Evolutionary conservation across 2,888 invertebrate genomes (phyloP), one percentile per base, ranked within the genome.

Genomic region (Cephus pulcher): DNA sequence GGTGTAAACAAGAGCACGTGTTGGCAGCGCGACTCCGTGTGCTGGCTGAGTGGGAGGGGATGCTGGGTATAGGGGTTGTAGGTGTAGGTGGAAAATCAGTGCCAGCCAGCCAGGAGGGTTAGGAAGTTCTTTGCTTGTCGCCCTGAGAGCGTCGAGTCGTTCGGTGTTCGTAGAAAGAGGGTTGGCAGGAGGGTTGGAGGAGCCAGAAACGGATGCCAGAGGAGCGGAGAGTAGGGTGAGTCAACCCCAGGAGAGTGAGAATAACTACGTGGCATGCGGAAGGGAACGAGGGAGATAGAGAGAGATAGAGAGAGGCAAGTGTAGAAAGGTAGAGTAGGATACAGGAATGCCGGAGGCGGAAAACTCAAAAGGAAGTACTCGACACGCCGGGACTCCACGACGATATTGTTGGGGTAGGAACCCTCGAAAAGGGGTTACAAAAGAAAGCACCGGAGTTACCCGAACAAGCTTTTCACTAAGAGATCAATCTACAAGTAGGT

Each of bases 1-100:
- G 86, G 87, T 87, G 90, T 90, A 90, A 90, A 91, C 89, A 91
- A 87, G 87, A 91, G 89, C 91, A 91, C 91, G 91, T 91, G 91
- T 88, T 86, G 86, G 84, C 88, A 83, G 89, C 89, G 87, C 88
- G 87, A 86, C 86, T 86, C 81, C 81, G 83, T 81, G 81, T 80
- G 83, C 80, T 80, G 82, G 80, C 78, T 81, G 56, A 68, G 70
- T 75, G 75, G 82, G 82, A 76, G 81, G 40, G 71, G 34, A 37
- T 75, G 74, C 34, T 34, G 80, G 81, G 77, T 73, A 76, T 80
- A 70, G 80, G 79, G 74, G 79, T 78, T 68, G 80, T 83, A 84
- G 84, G 84, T 73, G 4, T 71, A 34, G 83, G 85, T 84, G 82
- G 84, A 86, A 88, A 88, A 87, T 86, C 85, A 85, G 85, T 81